These are phyloP conservation scores for Pangasius mekongensis DNA, from an alignment of 2,797 vertebrate species.

Conservation along the genomic window DNA sequence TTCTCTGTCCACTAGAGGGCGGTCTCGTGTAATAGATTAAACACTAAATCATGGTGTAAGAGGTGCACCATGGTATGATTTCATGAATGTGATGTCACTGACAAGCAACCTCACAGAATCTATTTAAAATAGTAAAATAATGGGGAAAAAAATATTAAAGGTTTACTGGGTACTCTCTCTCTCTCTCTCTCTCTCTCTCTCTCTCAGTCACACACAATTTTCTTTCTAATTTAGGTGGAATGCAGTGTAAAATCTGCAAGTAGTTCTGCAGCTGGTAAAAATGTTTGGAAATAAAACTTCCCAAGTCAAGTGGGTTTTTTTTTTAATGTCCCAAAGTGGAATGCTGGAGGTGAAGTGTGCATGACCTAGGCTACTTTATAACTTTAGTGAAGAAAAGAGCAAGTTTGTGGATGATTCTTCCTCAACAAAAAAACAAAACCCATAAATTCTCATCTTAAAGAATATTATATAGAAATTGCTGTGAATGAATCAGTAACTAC, in stretches of 20 bases:
- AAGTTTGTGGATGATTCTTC: not conserved
- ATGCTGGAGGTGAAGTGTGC: not conserved
- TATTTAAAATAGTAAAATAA: not conserved
- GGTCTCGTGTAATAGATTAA: constrained; percentile 15
- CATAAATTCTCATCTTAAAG: not conserved
- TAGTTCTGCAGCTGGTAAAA: not conserved
- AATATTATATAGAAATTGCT: not conserved
- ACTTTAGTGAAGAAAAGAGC: not conserved
- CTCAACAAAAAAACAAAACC: not conserved
- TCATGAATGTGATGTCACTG: constrained; percentile 21
- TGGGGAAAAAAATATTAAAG: not conserved
- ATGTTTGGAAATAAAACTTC: not conserved
- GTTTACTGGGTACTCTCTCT: not conserved
- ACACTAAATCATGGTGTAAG: too few relatives aligned
- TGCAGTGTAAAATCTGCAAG: not conserved
- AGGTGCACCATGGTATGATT: not conserved
- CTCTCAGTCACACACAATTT: too few relatives aligned
- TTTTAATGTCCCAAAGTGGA: not conserved
- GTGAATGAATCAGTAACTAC: not conserved
- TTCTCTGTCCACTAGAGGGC: constrained; percentile 52
- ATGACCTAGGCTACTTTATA: not conserved
- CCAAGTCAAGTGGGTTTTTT: not conserved
- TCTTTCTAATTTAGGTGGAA: too few relatives aligned
- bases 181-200: too few relatives aligned
- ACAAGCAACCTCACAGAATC: not conserved